Conservation (phyloP, 1,140 invertebrate species). For the Mamestra configurata region DNA sequence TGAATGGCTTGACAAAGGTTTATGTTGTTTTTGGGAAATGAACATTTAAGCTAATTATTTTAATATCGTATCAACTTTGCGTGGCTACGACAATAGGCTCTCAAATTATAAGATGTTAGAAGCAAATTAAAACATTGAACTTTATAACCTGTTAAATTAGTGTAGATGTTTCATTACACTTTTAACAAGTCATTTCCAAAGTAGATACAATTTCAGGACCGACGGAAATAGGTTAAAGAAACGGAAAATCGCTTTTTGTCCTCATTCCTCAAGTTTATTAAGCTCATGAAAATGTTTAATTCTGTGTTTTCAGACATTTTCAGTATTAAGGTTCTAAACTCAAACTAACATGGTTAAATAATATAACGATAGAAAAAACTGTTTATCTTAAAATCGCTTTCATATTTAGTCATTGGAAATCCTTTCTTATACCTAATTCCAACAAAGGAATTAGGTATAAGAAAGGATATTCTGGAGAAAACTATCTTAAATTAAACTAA, state of each 20-base stretch:
- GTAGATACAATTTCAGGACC: not conserved
- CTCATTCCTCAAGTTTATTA: conserved; percentile 51
- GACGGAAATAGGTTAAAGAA: conserved; percentile 46
- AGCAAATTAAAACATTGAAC: not conserved
- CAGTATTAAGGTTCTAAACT: too few relatives aligned
- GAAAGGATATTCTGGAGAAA: too few relatives aligned
- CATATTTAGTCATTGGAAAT: too few relatives aligned
- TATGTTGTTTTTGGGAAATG: not conserved
- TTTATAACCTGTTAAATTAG: not conserved
- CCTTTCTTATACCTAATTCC: too few relatives aligned
- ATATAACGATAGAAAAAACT: too few relatives aligned
- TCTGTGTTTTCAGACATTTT: conserved; percentile 4
- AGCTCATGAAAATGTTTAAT: conserved; percentile 49
- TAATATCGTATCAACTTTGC: too few relatives aligned
- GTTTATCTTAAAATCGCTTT: too few relatives aligned
- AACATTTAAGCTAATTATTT: not conserved
- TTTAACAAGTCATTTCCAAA: conserved; percentile 8
- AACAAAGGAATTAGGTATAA: too few relatives aligned
- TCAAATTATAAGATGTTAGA: too few relatives aligned
- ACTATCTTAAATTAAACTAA: too few relatives aligned
- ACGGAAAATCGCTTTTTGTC: conserved; percentile 51
- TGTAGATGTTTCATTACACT: conserved; percentile 14
- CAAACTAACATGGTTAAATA: too few relatives aligned
- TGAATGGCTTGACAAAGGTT: not conserved
- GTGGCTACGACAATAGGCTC: too few relatives aligned